A percentile compares a stretch with the other conserved stretches of the same genome.
These are phyloP conservation scores for Panthera leo DNA, from an alignment of 2,113 vertebrate species.

Conservation along the genomic window DNA sequence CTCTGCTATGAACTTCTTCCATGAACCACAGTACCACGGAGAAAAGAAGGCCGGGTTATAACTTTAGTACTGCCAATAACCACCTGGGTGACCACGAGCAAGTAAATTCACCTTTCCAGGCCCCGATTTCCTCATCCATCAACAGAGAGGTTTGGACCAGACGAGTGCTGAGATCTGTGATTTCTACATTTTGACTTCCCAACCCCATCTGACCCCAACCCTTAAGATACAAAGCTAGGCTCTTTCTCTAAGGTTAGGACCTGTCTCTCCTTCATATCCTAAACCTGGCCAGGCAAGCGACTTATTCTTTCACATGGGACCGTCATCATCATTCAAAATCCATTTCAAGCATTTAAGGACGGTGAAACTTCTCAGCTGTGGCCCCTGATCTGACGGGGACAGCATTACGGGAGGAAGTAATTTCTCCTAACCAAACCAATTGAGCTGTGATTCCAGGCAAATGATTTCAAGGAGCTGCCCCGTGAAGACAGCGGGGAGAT, in stretches of 20 bases:
- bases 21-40: neutral
- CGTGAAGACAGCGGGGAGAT: neutral
- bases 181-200: neutral
- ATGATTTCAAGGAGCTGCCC: constrained; percentile 28
- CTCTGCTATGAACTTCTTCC: neutral
- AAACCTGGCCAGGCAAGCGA: neutral
- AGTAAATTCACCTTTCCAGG: neutral
- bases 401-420: neutral
- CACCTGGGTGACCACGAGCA: neutral
- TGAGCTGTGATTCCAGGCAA: constrained; percentile 19
- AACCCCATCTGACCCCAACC: neutral
- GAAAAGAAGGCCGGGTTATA: neutral
- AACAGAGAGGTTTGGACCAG: neutral
- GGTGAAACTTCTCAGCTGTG: neutral
- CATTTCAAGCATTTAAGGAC: neutral
- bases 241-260: neutral
- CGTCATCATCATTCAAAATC: neutral
- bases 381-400: neutral
- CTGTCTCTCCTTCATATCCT: neutral
- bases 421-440: neutral
- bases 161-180: neutral
- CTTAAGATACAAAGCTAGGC: neutral
- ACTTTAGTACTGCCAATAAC: neutral
- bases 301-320: neutral
- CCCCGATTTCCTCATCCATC: neutral